Conservation (phyloP, 2,113 vertebrate genomes). For the Sarotherodon lohbergeri region DNA sequence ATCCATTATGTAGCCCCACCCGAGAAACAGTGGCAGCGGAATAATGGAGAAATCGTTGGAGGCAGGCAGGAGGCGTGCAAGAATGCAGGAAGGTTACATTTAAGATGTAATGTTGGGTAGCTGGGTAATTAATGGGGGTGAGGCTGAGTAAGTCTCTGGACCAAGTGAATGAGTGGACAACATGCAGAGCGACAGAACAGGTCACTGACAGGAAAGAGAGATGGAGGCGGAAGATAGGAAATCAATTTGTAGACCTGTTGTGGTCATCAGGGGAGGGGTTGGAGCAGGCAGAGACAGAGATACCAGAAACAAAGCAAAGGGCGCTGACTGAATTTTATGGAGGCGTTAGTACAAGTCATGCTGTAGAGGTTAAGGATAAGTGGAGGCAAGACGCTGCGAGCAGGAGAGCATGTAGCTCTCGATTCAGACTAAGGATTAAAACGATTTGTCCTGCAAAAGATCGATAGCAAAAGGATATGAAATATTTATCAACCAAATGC, state of each 20-base stretch:
- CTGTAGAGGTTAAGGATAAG: neutral
- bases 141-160: constrained; percentile 21
- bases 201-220: constrained; percentile 46
- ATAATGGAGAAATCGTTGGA: constrained; percentile 58
- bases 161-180: constrained; percentile 11
- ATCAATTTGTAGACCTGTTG: constrained; percentile 50
- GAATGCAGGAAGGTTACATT: constrained; percentile 43
- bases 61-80: constrained; percentile 35
- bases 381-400: neutral
- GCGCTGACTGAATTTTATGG: neutral
- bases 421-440: neutral
- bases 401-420: neutral
- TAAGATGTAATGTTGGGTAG: constrained; percentile 37
- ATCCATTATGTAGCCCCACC: constrained; percentile 65
- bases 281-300: neutral
- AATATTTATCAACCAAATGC: constrained; percentile 7
- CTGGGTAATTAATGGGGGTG: constrained; percentile 39
- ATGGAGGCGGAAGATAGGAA: constrained; percentile 19
- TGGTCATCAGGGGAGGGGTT: neutral
- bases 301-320: neutral
- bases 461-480: neutral
- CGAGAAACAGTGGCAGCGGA: constrained; percentile 40
- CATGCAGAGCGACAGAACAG: constrained; percentile 14
- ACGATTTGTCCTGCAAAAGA: neutral
- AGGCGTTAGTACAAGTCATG: neutral